Base-by-base conservation (phyloP, 2,888 invertebrate species). In the Scaptodrosophila latifasciaeformis region DNA sequence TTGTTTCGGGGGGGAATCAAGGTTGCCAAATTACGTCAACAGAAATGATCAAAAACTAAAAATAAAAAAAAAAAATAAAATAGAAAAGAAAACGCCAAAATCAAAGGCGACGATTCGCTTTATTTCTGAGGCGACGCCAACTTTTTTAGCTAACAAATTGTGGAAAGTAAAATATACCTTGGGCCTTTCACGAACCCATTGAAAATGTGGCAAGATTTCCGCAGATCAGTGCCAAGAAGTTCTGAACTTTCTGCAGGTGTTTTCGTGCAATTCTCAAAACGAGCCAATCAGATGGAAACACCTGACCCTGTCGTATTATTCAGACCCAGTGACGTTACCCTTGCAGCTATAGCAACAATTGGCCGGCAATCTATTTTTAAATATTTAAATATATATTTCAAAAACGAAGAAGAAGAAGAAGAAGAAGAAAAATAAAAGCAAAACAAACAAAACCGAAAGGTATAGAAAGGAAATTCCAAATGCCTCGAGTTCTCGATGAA, bases 11-110 rank as follows among this genome's bases (percentile, higher is more conserved):
- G 37, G 63, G 70, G 68, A 77, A 77, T 77, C 72, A 72, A 72
- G 72, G 72, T 72, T 72, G 72, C 72, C 72, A 77, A 74, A 72
- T 72, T 74, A 77, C 72, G 72, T 72, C 72, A 72, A 77, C 72
- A 62, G 57, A 53, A 43, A 61, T 55, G 70, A 77, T 77, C 68
- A 59, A 61, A 47, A 66, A 60, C 72, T 66, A 77, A 77, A 72
- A 76, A 75, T 71, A 71, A 42, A 37, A 30, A 17, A 52, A 44
- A 27, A 39, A 30, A n/a, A n/a, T 34, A 12, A 34, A 12, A 50
- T 9, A 21, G 27, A 27, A 15, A 21, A 52, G 40, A 49, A 43
- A 29, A 50, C 59, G 63, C 40, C 54, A 74, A 72, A 76, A 76
- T 72, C 77, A 76, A 72, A 76, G 70, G 57, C 71, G 71, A 72